Conservation (phyloP, 2,888 invertebrate genomes). For the Prionchulus punctatus region DNA sequence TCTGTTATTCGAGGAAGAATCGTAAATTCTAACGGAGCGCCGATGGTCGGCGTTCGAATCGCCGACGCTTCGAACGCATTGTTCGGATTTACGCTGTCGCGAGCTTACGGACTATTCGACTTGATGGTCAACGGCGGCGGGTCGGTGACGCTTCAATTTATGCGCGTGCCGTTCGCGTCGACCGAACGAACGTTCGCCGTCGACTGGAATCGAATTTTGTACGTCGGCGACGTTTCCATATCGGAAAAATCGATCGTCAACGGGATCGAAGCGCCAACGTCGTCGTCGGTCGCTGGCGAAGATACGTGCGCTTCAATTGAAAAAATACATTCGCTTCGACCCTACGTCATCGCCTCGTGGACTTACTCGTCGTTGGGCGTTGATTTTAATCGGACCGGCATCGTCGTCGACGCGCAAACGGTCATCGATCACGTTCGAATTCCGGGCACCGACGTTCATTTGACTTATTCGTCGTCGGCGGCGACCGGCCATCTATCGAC, state of each 20-base stretch:
- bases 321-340: no score
- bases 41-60: conserved; percentile 89
- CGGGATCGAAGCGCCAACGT: no score
- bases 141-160: conserved; percentile 86
- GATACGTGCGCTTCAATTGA: no score
- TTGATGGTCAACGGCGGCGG: conserved; percentile 96
- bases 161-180: conserved; percentile 67
- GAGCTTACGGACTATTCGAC: conserved; percentile 60
- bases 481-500: conserved; percentile 83
- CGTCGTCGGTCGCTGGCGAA: no score
- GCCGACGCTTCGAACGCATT: conserved; percentile 80
- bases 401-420: not conserved
- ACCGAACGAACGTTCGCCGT: conserved; percentile 70
- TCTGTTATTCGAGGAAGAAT: conserved; percentile 97
- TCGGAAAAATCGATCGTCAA: no score
- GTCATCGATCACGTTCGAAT: conserved; percentile 80
- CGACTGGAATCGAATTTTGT: conserved; percentile 91
- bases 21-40: conserved; percentile 66
- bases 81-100: conserved; percentile 70
- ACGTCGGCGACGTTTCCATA: conserved; percentile 60
- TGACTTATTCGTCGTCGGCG: conserved; percentile 88
- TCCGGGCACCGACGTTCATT: conserved; percentile 71
- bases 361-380: no score
- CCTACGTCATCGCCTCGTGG: no score
- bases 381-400: no score